Percentiles rank a stretch among this genome's conserved stretches.
Conservation (phyloP, 2,888 invertebrate genomes). For the Strigamia crassipes region DNA sequence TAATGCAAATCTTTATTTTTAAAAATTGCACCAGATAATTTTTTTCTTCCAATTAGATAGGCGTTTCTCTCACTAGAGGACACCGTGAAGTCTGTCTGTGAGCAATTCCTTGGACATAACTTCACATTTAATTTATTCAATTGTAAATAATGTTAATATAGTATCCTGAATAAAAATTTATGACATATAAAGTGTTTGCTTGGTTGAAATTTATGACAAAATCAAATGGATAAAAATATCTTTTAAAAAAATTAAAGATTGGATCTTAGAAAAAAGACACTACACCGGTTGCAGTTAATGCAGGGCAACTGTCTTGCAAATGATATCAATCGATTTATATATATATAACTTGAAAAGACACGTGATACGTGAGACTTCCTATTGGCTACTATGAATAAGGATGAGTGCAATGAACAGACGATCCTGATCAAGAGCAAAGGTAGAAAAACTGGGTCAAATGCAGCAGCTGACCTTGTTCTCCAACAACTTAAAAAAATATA, state of each 20-base stretch:
- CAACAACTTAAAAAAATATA: neutral
- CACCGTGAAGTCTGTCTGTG: neutral
- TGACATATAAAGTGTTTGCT: no score
- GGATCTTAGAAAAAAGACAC: no score
- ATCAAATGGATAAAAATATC: no score
- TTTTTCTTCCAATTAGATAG: neutral
- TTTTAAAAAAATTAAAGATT: no score
- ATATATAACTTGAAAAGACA: neutral
- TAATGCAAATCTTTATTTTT: neutral
- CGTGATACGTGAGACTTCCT: neutral
- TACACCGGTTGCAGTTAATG: no score
- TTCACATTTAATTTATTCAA: no score
- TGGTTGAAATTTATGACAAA: no score
- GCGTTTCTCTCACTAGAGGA: neutral
- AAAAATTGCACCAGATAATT: neutral
- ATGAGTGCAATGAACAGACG: neutral
- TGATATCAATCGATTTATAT: neutral
- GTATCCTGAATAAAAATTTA: no score
- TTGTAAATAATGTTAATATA: no score
- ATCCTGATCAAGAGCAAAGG: conserved; percentile 31
- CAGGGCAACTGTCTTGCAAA: neutral
- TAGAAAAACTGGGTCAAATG: conserved; percentile 7
- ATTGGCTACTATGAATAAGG: neutral
- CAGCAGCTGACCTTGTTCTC: neutral
- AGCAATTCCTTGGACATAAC: no score